Evolutionary conservation across 2,797 vertebrate species (phyloP).

Genomic region (Hyperoplus immaculatus): DNA sequence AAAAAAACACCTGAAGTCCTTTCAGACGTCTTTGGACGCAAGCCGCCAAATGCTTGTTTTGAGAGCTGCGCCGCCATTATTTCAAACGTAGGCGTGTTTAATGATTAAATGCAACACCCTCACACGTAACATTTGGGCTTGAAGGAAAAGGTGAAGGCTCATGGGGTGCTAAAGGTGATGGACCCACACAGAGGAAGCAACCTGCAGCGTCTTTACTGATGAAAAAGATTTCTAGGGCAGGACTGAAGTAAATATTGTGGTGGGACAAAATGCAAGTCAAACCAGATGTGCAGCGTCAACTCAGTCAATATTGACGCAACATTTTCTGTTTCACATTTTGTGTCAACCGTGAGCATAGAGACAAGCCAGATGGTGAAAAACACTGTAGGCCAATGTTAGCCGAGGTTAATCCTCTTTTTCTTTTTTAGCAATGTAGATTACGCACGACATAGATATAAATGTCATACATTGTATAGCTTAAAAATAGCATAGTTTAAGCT

Average conservation of each 20-base stretch:
- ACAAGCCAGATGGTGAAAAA: slow-evolving; percentile 14
- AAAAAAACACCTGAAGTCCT: slow-evolving; percentile 34
- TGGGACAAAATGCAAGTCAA: not conserved
- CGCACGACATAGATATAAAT: not conserved
- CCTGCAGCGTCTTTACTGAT: not conserved
- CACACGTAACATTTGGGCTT: not conserved
- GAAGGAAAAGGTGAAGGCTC: not conserved
- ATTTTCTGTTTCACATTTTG: not conserved
- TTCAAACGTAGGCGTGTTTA: slow-evolving; percentile 11
- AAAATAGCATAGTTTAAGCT: not conserved
- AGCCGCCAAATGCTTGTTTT: not conserved
- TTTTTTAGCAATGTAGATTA: slow-evolving; percentile 7
- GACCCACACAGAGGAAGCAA: not conserved
- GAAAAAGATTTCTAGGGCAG: not conserved
- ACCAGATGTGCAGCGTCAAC: not conserved
- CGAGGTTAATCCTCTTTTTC: slow-evolving; percentile 9
- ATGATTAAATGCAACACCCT: not conserved
- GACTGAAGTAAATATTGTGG: not conserved
- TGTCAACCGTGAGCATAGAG: not conserved
- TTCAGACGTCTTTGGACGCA: slow-evolving; percentile 26
- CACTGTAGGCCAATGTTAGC: not conserved
- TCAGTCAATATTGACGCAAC: not conserved
- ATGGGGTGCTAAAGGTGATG: not conserved
- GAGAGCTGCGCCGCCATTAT: slow-evolving; percentile 3
- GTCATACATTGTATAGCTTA: not conserved